These are phyloP conservation scores for Paratilapia polleni DNA, from an alignment of 2,113 vertebrate genomes.

Conservation along the genomic window DNA sequence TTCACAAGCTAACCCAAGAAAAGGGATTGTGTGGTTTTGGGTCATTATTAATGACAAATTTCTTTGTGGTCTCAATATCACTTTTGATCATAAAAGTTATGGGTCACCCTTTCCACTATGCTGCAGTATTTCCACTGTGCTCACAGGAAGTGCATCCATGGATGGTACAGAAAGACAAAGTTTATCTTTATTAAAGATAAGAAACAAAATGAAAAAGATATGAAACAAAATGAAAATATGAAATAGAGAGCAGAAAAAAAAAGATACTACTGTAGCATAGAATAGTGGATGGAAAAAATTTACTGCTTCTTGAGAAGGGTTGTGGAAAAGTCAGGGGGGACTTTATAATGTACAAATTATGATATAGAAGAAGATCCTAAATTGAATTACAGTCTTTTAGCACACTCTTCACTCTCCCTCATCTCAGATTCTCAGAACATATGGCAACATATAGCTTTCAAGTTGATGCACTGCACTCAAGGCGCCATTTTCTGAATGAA, in stretches of 20 bases:
- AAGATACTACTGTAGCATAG: neutral
- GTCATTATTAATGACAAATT: constrained; percentile 18
- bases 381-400: constrained; percentile 22
- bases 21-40: constrained; percentile 14
- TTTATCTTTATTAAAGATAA: constrained; percentile 1
- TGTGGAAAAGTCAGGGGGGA: constrained; percentile 29
- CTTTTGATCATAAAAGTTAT: constrained; percentile 8
- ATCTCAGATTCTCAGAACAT: constrained; percentile 28
- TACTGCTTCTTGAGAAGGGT: constrained; percentile 8
- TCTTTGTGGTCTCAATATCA: constrained; percentile 4
- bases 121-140: neutral
- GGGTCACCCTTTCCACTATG: neutral
- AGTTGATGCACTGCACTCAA: constrained; percentile 14
- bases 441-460: constrained; percentile 47
- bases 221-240: constrained; percentile 8
- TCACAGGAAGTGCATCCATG: neutral
- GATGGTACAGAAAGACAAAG: neutral
- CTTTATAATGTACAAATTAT: neutral
- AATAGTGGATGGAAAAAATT: constrained; percentile 34
- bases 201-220: no score
- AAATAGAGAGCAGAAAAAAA: neutral
- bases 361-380: constrained; percentile 1
- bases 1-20: constrained; percentile 38
- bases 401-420: constrained; percentile 1
- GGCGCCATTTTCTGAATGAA: constrained; percentile 33